Conservation (phyloP, 2,888 invertebrate species). For the Villa cingulata region DNA sequence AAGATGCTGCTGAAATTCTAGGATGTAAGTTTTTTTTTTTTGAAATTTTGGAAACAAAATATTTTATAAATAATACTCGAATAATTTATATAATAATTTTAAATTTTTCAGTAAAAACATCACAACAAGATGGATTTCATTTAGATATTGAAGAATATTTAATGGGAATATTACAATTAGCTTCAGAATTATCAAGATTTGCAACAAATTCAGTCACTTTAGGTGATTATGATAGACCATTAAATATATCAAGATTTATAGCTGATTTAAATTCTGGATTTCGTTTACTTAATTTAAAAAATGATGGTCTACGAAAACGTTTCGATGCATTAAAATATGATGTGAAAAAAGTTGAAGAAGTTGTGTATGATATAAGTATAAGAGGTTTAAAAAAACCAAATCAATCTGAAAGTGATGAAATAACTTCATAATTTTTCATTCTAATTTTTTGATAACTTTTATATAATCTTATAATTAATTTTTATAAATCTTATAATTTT, state of each 20-base stretch:
- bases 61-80: background rate
- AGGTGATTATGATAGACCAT: conserved; percentile 67
- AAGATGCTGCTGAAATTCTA: conserved; percentile 60
- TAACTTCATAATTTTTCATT: no score
- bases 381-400: conserved; percentile 44
- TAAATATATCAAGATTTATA: conserved; percentile 75
- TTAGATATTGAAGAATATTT: conserved; percentile 85
- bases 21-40: conserved; percentile 61
- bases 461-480: no score
- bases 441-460: no score
- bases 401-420: conserved; percentile 2
- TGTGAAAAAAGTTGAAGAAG: conserved; percentile 86
- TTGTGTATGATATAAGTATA: conserved; percentile 77
- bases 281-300: conserved; percentile 77
- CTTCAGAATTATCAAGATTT: conserved; percentile 69
- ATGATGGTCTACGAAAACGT: conserved; percentile 71
- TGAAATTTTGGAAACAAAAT: background rate
- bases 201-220: conserved; percentile 75
- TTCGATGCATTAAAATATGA: conserved; percentile 84
- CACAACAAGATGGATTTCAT: conserved; percentile 62
- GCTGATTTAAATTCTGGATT: conserved; percentile 81
- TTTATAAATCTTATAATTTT: no score
- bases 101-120: conserved; percentile 48
- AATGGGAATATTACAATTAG: conserved; percentile 66
- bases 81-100: background rate